Conservation (phyloP, 1,140 invertebrate genomes). For the Acromyrmex charruanus region DNA sequence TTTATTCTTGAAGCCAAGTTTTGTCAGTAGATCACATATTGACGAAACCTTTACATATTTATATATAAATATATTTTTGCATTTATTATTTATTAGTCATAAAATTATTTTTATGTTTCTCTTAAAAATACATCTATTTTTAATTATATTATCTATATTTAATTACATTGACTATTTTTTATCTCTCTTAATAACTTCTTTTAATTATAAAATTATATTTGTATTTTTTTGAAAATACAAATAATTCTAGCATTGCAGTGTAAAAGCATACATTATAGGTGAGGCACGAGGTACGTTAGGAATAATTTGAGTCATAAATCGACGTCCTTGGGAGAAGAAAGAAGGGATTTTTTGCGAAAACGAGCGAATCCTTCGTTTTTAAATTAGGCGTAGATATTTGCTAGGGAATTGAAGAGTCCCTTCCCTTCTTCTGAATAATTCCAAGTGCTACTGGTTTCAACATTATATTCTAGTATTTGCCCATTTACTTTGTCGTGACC, state of each 20-base stretch:
- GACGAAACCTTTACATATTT: background rate
- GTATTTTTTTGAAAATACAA: background rate
- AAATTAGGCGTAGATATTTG: conserved; percentile 52
- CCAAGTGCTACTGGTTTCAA: conserved; percentile 26
- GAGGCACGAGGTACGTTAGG: background rate
- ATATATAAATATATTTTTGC: background rate
- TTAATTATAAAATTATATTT: background rate
- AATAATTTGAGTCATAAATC: conserved; percentile 57
- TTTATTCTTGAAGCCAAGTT: no score
- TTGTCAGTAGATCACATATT: background rate
- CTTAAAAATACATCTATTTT: background rate
- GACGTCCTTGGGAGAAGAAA: conserved; percentile 28
- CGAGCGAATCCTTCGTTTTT: conserved; percentile 38
- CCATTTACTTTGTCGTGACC: conserved; percentile 53
- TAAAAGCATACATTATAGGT: background rate
- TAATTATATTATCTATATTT: background rate
- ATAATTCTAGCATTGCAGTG: background rate
- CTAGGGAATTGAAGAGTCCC: conserved; percentile 12
- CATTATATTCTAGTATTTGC: conserved; percentile 55
- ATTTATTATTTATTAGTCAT: background rate
- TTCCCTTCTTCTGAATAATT: conserved; percentile 35
- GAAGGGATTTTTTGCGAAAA: conserved; percentile 20
- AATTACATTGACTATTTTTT: no score
- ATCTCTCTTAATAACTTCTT: no score
- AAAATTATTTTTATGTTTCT: background rate